A percentile compares a stretch with the other conserved stretches of the same genome.
phyloP scores from a whole-genome alignment of 1,140 invertebrate genomes.

The Caenorhabditis latens region DNA sequence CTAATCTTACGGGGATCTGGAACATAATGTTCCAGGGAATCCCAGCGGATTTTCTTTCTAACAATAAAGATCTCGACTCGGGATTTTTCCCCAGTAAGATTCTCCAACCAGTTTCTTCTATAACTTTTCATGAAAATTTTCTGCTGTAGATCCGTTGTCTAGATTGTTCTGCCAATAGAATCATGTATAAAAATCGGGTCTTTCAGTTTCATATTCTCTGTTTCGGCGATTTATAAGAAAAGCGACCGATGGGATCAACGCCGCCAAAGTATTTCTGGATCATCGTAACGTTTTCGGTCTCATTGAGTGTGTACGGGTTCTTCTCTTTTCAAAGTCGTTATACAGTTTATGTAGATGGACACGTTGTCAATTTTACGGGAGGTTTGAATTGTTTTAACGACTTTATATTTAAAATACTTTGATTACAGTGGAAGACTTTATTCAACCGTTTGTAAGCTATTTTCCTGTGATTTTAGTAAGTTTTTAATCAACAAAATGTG shows the following conservation, averaged over 20 bases:
- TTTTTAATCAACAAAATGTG: not conserved
- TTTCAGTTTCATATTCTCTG: not conserved
- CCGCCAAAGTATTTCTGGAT: not conserved
- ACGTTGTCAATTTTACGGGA: slow-evolving; percentile 10
- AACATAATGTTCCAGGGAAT: too few species aligned
- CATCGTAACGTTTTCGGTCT: not conserved
- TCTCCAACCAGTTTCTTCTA: too few species aligned
- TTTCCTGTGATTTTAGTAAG: not conserved
- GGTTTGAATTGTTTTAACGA: not conserved
- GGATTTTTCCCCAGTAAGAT: too few species aligned
- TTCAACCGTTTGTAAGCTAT: not conserved
- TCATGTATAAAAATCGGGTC: too few species aligned
- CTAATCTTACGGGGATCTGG: too few species aligned
- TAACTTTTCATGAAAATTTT: too few species aligned
- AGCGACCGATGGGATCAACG: not conserved
- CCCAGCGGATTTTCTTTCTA: too few species aligned
- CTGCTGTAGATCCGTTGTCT: too few species aligned
- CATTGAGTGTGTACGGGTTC: not conserved
- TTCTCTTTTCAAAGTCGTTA: not conserved
- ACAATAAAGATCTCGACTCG: too few species aligned
- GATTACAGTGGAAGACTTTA: slow-evolving; percentile 2
- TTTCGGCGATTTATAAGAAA: not conserved
- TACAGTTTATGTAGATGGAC: not conserved
- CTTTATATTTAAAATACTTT: not conserved
- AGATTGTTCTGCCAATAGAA: too few species aligned